Base-by-base conservation (phyloP, 2,797 vertebrate genomes). In the Benthosema pterotum region DNA sequence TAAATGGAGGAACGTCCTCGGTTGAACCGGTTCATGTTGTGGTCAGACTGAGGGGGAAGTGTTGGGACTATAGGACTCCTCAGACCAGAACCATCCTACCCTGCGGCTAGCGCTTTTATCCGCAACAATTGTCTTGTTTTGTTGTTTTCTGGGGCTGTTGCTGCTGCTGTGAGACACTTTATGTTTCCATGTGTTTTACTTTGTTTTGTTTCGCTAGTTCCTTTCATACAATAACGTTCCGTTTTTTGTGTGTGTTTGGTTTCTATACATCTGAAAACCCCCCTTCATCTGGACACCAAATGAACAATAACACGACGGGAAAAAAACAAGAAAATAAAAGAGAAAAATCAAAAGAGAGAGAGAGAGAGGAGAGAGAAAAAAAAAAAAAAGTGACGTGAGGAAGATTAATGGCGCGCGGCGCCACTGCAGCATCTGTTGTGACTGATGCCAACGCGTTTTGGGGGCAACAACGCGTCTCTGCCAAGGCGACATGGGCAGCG, bases 211-310 rank as follows among this genome's bases (percentile, higher is more conserved):
- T 72, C n/a, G n/a, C n/a, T n/a, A n/a, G n/a, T n/a, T n/a, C 76
- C 63, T 63, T 48, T 64, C 28, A 3, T 56, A 48, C 22, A 70
- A 11, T 28, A 25, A 11, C 43, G 42, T 56, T 69, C 2, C 7
- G 46, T 71, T 71, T 71, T 16, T 55, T 38, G 72, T 1, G 58
- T 67, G 46, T 71, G 69, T 71, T 16, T 55, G 16, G 72, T 1
- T 58, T 67, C 66, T 57, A 19, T 69, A 75, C 69, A 66, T 77
- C 65, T 79, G 59, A 78, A 50, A 75, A 25, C 42, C 17, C 28
- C 70, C 17, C 28, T 68, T 84, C 78, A 77, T 78, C 74, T 74
- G 79, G 82, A 88, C 69, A 78, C 81, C 83, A 83, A 87, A 87
- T 80, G 82, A 84, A 79, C 70, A 70, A 63, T 67, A 74, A 63